These are phyloP conservation scores for Stenopsyche tienmushanensis DNA, from an alignment of 1,140 invertebrate genomes.

Conservation along the genomic window DNA sequence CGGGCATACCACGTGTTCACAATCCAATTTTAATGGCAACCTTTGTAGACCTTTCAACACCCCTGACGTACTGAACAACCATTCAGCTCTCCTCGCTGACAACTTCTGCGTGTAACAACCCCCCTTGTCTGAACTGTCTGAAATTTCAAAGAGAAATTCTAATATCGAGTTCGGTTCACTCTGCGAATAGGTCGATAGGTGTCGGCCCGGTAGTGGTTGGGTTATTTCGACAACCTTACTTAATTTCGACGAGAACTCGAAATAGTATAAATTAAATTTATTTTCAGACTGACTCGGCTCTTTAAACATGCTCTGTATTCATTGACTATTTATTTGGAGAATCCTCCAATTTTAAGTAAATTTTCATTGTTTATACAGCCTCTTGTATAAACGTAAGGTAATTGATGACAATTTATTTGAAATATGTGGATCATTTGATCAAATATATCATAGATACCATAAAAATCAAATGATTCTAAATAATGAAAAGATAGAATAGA, in stretches of 20 bases:
- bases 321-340: no score
- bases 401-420: no score
- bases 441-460: not conserved
- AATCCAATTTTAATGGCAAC: not conserved
- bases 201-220: not conserved
- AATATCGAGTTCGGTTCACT: conserved; percentile 36
- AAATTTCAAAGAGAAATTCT: conserved; percentile 41
- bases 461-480: not conserved
- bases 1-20: not conserved
- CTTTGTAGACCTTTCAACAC: conserved; percentile 4
- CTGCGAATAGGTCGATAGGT: conserved; percentile 13
- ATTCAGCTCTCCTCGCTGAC: conserved; percentile 12
- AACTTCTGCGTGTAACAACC: conserved; percentile 23
- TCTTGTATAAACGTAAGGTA: no score
- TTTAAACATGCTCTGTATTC: no score
- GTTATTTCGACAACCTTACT: conserved; percentile 3
- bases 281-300: no score
- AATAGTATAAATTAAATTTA: no score
- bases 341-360: no score
- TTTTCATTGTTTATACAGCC: no score
- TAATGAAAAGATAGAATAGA: no score
- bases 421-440: no score
- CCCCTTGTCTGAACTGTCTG: conserved; percentile 39
- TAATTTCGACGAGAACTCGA: no score
- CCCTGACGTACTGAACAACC: conserved; percentile 20